Evolutionary conservation across 2,113 vertebrate genomes (phyloP).

Genomic region (Platichthys flesus): DNA sequence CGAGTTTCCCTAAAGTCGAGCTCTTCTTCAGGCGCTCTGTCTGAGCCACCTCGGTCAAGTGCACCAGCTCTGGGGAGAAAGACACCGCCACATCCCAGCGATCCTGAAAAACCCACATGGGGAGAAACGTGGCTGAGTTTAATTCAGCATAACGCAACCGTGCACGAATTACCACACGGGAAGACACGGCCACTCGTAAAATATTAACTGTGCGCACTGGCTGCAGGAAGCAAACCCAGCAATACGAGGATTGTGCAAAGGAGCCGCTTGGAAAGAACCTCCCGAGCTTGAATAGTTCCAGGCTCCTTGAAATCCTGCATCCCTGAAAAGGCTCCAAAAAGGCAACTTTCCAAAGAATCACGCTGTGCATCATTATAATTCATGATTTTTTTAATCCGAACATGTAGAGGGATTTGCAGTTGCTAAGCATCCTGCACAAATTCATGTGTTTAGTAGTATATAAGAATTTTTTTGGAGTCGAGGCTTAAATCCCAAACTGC

Average conservation of each 20-base stretch:
- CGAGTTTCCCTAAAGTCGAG: background rate
- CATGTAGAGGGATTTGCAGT: background rate
- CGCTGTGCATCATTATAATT: background rate
- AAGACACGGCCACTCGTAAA: background rate
- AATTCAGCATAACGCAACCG: conserved; percentile 10
- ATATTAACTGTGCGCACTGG: background rate
- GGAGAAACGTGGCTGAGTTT: conserved; percentile 16
- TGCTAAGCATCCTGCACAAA: conserved; percentile 7
- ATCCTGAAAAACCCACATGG: conserved; percentile 17
- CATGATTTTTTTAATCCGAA: background rate
- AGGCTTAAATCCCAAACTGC: conserved; percentile 14
- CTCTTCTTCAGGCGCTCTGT: background rate
- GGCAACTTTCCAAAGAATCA: conserved; percentile 16
- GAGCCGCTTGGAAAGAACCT: background rate
- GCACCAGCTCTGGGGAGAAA: conserved; percentile 13
- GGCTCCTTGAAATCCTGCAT: conserved; percentile 17
- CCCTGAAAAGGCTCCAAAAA: conserved; percentile 10
- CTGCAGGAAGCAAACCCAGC: background rate
- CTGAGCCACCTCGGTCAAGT: conserved; percentile 29
- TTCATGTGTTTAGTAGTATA: background rate
- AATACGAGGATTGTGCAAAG: background rate
- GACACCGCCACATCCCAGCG: background rate
- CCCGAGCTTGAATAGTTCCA: conserved; percentile 9
- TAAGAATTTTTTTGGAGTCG: conserved; percentile 6
- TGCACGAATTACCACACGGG: background rate